These are phyloP conservation scores for Nyctibius grandis DNA, from an alignment of 2,797 vertebrate genomes.

Conservation along the genomic window DNA sequence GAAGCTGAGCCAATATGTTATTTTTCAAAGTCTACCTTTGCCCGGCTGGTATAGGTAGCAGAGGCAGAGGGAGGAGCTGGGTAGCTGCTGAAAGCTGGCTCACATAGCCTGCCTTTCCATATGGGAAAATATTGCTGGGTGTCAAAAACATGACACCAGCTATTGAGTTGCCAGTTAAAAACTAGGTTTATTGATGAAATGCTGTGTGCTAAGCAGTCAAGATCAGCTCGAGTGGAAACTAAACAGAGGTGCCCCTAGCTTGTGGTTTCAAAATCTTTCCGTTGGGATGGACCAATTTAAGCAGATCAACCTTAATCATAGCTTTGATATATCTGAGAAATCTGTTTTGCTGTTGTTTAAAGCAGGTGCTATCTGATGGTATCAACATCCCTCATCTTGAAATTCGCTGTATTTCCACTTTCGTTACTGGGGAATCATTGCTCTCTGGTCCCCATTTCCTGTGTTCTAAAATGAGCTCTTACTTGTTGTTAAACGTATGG, in stretches of 20 bases:
- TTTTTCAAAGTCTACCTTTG: not conserved
- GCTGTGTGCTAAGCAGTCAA: not conserved
- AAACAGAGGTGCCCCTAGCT: not conserved
- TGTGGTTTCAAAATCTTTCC: not conserved
- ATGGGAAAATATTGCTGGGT: not conserved
- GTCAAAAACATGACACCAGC: not conserved
- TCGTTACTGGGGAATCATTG: accelerated
- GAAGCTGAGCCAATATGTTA: not conserved
- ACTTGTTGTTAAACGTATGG: not conserved
- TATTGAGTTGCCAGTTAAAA: not conserved
- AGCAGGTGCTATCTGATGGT: not conserved
- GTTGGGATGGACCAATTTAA: not conserved
- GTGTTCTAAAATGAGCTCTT: not conserved
- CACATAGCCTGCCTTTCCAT: not conserved
- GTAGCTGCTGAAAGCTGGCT: not conserved
- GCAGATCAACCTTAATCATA: not conserved
- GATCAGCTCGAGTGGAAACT: not conserved
- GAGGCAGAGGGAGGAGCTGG: not conserved
- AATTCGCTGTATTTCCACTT: not conserved
- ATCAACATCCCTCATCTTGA: not conserved
- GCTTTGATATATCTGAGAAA: not conserved
- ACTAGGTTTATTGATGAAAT: not conserved
- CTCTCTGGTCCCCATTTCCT: not conserved
- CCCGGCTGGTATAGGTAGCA: not conserved
- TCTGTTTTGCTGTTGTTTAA: not conserved